Conservation (phyloP, 1,140 invertebrate species). For the Chrysomallon squamiferum region DNA sequence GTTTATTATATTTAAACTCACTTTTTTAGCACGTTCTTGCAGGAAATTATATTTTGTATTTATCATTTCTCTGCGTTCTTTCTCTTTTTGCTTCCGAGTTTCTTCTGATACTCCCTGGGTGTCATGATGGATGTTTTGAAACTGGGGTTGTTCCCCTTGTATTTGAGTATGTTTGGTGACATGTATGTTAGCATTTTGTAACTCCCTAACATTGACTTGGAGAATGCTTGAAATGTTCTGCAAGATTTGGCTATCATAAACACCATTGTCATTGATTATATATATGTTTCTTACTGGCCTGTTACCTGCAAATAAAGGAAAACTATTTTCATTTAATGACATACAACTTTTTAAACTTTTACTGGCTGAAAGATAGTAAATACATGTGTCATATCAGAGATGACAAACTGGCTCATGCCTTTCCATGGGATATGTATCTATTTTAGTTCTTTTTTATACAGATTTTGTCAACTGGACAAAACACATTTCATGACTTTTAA, state of each 20-base stretch:
- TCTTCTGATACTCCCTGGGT: not conserved
- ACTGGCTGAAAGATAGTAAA: too few species aligned
- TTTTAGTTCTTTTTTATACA: conserved; percentile 1
- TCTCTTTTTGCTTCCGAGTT: not conserved
- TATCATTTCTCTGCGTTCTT: not conserved
- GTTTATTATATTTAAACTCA: not conserved
- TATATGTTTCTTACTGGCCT: not conserved
- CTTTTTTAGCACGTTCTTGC: not conserved
- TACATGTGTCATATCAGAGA: too few species aligned
- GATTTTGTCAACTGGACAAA: too few species aligned
- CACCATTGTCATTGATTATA: not conserved
- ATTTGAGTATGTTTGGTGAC: not conserved
- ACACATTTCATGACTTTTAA: too few species aligned
- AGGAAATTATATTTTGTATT: not conserved
- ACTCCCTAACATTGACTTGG: not conserved
- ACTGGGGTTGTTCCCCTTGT: not conserved
- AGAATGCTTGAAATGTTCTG: not conserved
- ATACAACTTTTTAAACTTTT: too few species aligned
- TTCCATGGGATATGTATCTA: too few species aligned
- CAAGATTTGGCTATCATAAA: not conserved
- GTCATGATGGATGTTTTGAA: not conserved
- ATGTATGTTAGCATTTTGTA: not conserved
- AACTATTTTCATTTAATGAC: too few species aligned
- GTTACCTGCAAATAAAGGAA: not conserved
- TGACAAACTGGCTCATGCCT: too few species aligned